phyloP scores from a whole-genome alignment of 1,140 invertebrate genomes.

The Druon quercuslanigerum region DNA sequence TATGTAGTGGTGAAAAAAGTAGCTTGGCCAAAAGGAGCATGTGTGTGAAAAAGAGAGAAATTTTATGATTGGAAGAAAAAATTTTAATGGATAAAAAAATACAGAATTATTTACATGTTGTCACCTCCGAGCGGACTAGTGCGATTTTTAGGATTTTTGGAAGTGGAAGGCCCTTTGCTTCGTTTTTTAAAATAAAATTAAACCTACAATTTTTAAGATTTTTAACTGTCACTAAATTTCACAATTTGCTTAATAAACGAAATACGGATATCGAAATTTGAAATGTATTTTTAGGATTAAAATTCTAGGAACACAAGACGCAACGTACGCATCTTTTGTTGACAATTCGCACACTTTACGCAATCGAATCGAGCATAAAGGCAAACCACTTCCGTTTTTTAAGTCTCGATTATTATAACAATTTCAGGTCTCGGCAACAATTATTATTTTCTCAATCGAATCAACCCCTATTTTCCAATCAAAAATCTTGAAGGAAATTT shows the following conservation, averaged over 20 bases:
- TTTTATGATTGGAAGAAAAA: neutral
- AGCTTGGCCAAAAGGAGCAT: neutral
- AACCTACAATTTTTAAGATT: neutral
- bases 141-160: slow-evolving; percentile 57
- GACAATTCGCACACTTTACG: neutral
- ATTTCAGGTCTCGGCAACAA: slow-evolving; percentile 27
- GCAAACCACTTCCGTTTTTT: neutral
- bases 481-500: neutral
- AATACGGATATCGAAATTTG: neutral
- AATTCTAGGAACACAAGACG: neutral
- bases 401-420: slow-evolving; percentile 30
- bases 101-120: slow-evolving; percentile 45
- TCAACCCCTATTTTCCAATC: neutral
- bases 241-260: neutral
- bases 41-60: slow-evolving; percentile 17
- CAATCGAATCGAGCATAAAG: neutral
- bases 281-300: neutral
- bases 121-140: slow-evolving; percentile 60
- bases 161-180: slow-evolving; percentile 2
- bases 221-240: neutral
- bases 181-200: neutral
- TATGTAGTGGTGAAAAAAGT: neutral
- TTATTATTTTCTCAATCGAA: neutral
- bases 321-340: slow-evolving; percentile 5
- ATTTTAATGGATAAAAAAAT: slow-evolving; percentile 2